Evolutionary conservation across 2,797 vertebrate genomes (phyloP), one percentile per base, ranked within the genome.

Genomic region (Centropyge bicolor): DNA sequence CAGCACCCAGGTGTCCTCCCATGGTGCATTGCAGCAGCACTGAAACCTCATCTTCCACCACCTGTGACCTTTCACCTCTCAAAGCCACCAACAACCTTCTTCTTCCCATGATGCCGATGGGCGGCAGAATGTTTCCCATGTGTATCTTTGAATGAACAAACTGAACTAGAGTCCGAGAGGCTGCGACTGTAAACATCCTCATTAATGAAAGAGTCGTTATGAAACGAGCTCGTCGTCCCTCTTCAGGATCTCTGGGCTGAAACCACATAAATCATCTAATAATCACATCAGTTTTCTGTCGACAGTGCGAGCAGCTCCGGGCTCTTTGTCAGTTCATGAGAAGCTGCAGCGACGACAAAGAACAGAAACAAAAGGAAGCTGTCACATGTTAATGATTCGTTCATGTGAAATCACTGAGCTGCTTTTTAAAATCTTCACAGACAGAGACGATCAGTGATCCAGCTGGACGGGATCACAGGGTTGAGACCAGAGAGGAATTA

Each of bases 301-400:
- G 36, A 59, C 69, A 54, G 71, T 38, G 12, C 48, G 4, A 36
- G 46, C 0, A 3, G 56, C 75, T 74, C 35, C n/a, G 5, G 61
- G 24, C 64, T 57, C 60, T 62, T 63, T 78, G 74, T 74, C 22
- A 27, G 14, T 64, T 79, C 73, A 85, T 76, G 59, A 80, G 52
- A 36, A 64, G 36, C 43, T 45, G 65, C 40, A 43, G 56, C 41
- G 5, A 76, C 70, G 38, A 52, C 68, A 76, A 69, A 62, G 54
- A 27, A 4, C 3, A 45, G 61, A 75, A 54, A 74, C 78, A 73
- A 65, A 6, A 16, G 27, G 19, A 6, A 41, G 43, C 2, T 22
- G 48, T 68, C 31, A 40, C 41, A 8, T 57, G 9, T n/a, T 57
- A 62, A 57, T 79, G 57, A 66, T 48, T 65, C 41, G n/a, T 61